These are phyloP conservation scores for Ammodytes dubius DNA, from an alignment of 2,113 vertebrate species.

Conservation along the genomic window DNA sequence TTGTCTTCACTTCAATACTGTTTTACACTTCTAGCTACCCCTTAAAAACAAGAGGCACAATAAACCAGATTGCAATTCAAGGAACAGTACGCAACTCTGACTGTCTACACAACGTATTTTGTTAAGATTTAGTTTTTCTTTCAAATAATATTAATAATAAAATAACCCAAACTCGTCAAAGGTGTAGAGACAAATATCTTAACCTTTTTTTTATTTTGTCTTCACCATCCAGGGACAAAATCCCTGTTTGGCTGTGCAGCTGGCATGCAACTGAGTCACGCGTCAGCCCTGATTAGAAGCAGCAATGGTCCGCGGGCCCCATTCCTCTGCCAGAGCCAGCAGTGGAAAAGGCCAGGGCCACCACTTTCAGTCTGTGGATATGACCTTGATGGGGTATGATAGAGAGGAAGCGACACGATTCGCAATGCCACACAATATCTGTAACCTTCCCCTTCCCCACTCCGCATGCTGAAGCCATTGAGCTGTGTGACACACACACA, in stretches of 20 bases:
- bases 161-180: slow-evolving; percentile 68
- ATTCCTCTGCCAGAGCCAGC: slow-evolving; percentile 79
- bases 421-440: slow-evolving; percentile 81
- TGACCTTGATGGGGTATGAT: slow-evolving; percentile 86
- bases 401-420: slow-evolving; percentile 81
- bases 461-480: slow-evolving; percentile 61
- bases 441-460: slow-evolving; percentile 75
- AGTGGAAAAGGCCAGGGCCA: slow-evolving; percentile 83
- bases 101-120: slow-evolving; percentile 34
- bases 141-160: slow-evolving; percentile 58
- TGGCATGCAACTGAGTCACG: slow-evolving; percentile 87
- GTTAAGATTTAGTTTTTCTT: slow-evolving; percentile 59
- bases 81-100: slow-evolving; percentile 37
- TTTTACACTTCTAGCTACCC: slow-evolving; percentile 42
- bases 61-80: slow-evolving; percentile 69
- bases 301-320: slow-evolving; percentile 80
- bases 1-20: neutral
- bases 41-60: slow-evolving; percentile 60
- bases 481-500: slow-evolving; percentile 67
- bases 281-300: slow-evolving; percentile 87
- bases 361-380: slow-evolving; percentile 78
- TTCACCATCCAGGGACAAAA: slow-evolving; percentile 83
- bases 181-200: slow-evolving; percentile 77
- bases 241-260: slow-evolving; percentile 80
- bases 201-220: slow-evolving; percentile 76